Percentiles rank a stretch among this genome's conserved stretches.
These are phyloP conservation scores for Caranx melampygus DNA, from an alignment of 2,113 vertebrate species.

Conservation along the genomic window DNA sequence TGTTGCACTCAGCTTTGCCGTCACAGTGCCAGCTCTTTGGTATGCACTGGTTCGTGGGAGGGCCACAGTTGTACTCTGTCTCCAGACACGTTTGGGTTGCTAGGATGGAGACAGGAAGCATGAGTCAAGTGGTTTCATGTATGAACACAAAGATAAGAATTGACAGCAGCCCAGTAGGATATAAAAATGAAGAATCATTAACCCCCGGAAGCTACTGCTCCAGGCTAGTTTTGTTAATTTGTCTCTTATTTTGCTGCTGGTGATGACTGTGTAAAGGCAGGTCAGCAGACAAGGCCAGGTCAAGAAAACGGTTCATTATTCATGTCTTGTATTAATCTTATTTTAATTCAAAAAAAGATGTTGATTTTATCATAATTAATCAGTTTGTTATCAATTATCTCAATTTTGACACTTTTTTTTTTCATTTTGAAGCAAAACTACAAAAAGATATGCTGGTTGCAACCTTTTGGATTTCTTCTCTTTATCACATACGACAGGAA, in stretches of 20 bases:
- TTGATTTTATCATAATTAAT: neutral
- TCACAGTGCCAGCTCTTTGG: constrained; percentile 87
- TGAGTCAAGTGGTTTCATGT: neutral
- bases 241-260: neutral
- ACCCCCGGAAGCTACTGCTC: neutral
- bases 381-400: neutral
- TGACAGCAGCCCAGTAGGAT: accelerated
- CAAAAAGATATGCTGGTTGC: neutral
- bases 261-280: neutral
- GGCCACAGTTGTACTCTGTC: constrained; percentile 84
- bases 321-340: neutral
- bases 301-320: neutral
- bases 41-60: constrained; percentile 82
- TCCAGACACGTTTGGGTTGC: constrained; percentile 80
- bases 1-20: constrained; percentile 83
- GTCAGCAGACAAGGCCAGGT: neutral
- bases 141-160: neutral
- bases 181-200: constrained; percentile 6
- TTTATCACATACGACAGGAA: neutral
- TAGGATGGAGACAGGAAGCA: constrained; percentile 52
- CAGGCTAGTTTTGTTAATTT: neutral
- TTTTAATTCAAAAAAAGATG: neutral
- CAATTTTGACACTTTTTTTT: no score
- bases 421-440: no score
- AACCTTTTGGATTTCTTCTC: neutral